phyloP scores from a whole-genome alignment of 2,888 invertebrate genomes.

The Hedya salicella region DNA sequence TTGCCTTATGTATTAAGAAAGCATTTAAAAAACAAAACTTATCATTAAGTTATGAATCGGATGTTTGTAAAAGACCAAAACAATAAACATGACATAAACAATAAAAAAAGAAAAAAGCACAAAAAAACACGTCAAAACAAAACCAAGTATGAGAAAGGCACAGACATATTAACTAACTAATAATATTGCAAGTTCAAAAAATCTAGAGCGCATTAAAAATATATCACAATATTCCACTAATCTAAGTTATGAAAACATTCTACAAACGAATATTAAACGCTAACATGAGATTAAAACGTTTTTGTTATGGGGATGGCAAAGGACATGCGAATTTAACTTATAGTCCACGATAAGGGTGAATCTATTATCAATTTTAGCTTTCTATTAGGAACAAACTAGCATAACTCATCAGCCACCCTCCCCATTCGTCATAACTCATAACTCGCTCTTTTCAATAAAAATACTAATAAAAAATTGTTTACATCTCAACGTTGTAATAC shows the following conservation, averaged over 20 bases:
- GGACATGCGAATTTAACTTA: conserved; percentile 1
- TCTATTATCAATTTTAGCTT: conserved; percentile 13
- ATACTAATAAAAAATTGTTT: conserved; percentile 49
- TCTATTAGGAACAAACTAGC: conserved; percentile 37
- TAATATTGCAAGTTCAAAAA: conserved; percentile 49
- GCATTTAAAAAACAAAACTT: not conserved
- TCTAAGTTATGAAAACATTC: conserved; percentile 42
- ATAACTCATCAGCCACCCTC: conserved; percentile 16
- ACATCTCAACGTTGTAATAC: conserved; percentile 75
- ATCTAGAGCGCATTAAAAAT: conserved; percentile 53
- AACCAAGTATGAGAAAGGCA: conserved; percentile 20
- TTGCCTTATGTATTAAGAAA: conserved; percentile 17
- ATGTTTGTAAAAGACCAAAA: conserved; percentile 31
- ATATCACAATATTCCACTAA: conserved; percentile 49
- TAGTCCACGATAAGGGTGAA: conserved; percentile 8
- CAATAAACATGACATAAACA: conserved; percentile 30
- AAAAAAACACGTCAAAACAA: conserved; percentile 35
- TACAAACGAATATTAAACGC: conserved; percentile 48
- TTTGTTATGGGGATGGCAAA: conserved; percentile 31
- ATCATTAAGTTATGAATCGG: conserved; percentile 7
- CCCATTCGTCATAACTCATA: conserved; percentile 46
- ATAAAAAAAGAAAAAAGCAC: conserved; percentile 21
- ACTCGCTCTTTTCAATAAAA: conserved; percentile 46
- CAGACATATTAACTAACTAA: conserved; percentile 29
- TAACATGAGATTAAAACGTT: conserved; percentile 50